Base-by-base conservation (phyloP, 2,113 vertebrate genomes). In the Cyphomyrus plagiostoma region DNA sequence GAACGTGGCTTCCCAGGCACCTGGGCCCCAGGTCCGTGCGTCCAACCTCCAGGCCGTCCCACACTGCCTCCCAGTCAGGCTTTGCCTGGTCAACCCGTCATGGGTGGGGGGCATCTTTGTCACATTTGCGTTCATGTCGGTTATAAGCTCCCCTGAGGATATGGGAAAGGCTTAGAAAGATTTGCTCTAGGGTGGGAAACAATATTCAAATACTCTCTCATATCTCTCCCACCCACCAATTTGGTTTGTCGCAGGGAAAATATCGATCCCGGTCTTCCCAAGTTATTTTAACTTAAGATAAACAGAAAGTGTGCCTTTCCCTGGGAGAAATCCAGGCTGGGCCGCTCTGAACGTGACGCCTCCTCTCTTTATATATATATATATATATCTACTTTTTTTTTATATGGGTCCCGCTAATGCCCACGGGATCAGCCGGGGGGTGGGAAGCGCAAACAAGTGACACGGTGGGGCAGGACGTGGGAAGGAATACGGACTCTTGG, bases 281-380 rank as follows among this genome's bases (percentile, higher is more conserved):
- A 95, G 95, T 94, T 96, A 96, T 96, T 96, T 96, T 93, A 95
- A 93, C 93, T 93, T 91, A 94, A 95, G 92, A 94, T 95, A 96
- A 96, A 96, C 95, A 95, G 92, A 48, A 92, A 93, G 92, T 94
- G 90, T 91, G 91, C 91, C 62, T 94, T 92, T 95, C 94, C 94
- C 91, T 95, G 95, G 94, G 94, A 96, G 95, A 92, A 88, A 74
- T 88, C 77, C 86, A 49, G 85, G 89, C 88, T 53, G 62, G 92
- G 91, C 92, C 91, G 90, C 92, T 92, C 91, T 86, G 39, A 74
- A 92, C 93, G 92, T 90, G 90, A 93, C 23, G 49, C 90, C 89
- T n/a, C 42, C 42, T 23, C 91, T 91, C 82, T 88, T 89, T 91
- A 90, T 93, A 88, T 91, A 86, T 91, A 89, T 89, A 86, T 91